Base-by-base conservation (phyloP, 2,113 vertebrate genomes). In the Coryphaenoides rupestris region DNA sequence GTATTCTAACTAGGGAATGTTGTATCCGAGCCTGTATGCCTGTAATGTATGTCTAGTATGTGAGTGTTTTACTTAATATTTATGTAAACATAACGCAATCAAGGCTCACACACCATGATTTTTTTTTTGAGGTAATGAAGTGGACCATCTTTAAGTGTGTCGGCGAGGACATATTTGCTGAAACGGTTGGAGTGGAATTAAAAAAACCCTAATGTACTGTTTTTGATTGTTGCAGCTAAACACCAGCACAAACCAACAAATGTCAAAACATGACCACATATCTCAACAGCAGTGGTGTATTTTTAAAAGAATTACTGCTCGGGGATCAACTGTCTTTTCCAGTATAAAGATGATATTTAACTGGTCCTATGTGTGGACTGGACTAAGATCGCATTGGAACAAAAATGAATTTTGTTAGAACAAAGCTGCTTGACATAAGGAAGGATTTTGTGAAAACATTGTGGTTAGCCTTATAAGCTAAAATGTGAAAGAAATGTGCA, bases 1-100 rank as follows among this genome's bases (percentile, higher is more conserved):
- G 13, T 12, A 61, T 22, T 54, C 9, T 19, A 24, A 58, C 26
- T 47, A 9, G 69, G 62, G 52, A 65, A 62, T 62, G 62, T 68
- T 56, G 10, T 21, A 65, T 19, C 16, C 9, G 50, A 62, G 69
- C 76, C 69, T 83, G 74, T 84, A 66, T 78, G 57, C 70, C 68
- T 73, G 62, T 70, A 72, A 61, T 73, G 63, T 81, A 55, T 69
- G 72, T 58, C 73, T 26, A 56, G 24, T 7, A 61, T 28, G 55
- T 61, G 53, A 68, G 40, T 1, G 66, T 72, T 1, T 69, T 74
- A 58, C 60, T 74, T 33, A 40, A 22, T 83, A 76, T 76, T 72
- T 74, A 83, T 74, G 56, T 76, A n/a, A n/a, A 70, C 73, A 77
- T 73, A 16, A 88, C 84, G 85, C 86, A 84, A 89, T 87, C 88